These are phyloP conservation scores for Erebia ligea DNA, from an alignment of 2,888 invertebrate genomes.

Conservation along the genomic window DNA sequence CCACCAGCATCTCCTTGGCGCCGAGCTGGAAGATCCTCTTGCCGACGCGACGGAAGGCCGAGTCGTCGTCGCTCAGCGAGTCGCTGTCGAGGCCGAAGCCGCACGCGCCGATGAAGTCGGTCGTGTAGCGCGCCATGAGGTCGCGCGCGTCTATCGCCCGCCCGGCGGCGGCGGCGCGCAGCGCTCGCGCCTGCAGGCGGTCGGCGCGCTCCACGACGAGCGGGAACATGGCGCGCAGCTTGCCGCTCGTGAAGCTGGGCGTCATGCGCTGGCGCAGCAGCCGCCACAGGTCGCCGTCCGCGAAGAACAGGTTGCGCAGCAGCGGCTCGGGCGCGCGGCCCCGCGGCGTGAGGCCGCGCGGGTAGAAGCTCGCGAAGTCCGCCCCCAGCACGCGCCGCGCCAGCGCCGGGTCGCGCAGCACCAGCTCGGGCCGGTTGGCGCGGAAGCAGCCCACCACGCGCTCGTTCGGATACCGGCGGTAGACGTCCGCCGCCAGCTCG, in stretches of 20 bases:
- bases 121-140: slow-evolving; percentile 67
- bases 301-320: slow-evolving; percentile 60
- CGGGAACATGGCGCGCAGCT: slow-evolving; percentile 65
- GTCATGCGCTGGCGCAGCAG: slow-evolving; percentile 64
- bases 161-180: slow-evolving; percentile 44
- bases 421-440: slow-evolving; percentile 52
- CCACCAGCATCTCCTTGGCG: slow-evolving; percentile 44
- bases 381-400: slow-evolving; percentile 56
- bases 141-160: slow-evolving; percentile 58
- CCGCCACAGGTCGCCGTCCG: slow-evolving; percentile 63
- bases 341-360: slow-evolving; percentile 54
- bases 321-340: slow-evolving; percentile 56
- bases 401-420: slow-evolving; percentile 61
- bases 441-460: slow-evolving; percentile 60
- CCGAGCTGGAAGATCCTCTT: slow-evolving; percentile 51
- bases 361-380: slow-evolving; percentile 59
- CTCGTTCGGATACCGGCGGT: slow-evolving; percentile 60
- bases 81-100: slow-evolving; percentile 65
- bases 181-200: slow-evolving; percentile 50
- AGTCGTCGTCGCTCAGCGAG: slow-evolving; percentile 58
- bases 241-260: slow-evolving; percentile 62
- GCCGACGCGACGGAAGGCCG: slow-evolving; percentile 59
- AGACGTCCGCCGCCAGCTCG: slow-evolving; percentile 52
- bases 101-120: slow-evolving; percentile 66
- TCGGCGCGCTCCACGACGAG: slow-evolving; percentile 62